A percentile compares a stretch with the other conserved stretches of the same genome.
phyloP scores from a whole-genome alignment of 2,888 invertebrate species.

The Byasa hedistus region DNA sequence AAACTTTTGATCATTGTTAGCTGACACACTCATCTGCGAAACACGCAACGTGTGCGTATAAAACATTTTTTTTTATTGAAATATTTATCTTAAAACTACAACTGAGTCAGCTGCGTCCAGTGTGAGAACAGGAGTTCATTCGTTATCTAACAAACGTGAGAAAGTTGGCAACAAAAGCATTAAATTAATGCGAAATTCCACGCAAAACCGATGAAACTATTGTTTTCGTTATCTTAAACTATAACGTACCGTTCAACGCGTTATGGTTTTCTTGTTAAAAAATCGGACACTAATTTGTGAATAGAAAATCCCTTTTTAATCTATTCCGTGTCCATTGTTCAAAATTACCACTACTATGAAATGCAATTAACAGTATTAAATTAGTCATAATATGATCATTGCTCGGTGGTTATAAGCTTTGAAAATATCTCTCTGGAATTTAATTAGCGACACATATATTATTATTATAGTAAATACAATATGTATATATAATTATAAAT shows the following conservation, averaged over 20 bases:
- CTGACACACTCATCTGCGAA: conserved; percentile 56
- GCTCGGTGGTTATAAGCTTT: not conserved
- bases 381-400: not conserved
- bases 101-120: conserved; percentile 26
- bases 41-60: conserved; percentile 43
- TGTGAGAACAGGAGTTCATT: conserved; percentile 13
- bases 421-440: no score
- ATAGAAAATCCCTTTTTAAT: conserved; percentile 14
- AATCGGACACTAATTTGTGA: conserved; percentile 14
- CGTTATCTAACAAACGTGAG: conserved; percentile 52
- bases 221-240: conserved; percentile 31
- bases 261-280: conserved; percentile 35
- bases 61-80: conserved; percentile 33
- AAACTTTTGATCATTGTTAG: conserved; percentile 64
- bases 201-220: conserved; percentile 45
- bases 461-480: not conserved
- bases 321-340: conserved; percentile 12
- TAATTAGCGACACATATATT: not conserved
- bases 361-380: conserved; percentile 12
- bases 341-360: not conserved
- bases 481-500: not conserved
- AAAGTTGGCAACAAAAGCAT: conserved; percentile 50
- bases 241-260: conserved; percentile 36
- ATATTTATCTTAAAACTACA: conserved; percentile 34
- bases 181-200: conserved; percentile 44